These are phyloP conservation scores for Sympetrum striolatum DNA, from an alignment of 2,888 invertebrate genomes.

Conservation along the genomic window DNA sequence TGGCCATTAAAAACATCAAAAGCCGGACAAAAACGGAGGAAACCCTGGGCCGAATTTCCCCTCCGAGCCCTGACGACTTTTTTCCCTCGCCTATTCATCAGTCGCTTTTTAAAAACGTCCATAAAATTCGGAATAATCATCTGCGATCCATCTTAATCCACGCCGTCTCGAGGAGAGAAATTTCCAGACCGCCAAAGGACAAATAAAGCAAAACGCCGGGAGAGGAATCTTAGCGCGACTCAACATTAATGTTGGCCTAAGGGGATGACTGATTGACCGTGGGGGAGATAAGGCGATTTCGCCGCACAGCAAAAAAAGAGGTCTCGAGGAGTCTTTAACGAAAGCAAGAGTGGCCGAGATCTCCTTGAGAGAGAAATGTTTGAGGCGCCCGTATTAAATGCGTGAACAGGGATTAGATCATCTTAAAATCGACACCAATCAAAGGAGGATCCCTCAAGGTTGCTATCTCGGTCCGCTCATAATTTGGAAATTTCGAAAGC, in stretches of 20 bases:
- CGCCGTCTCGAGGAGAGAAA: not conserved
- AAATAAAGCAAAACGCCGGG: not conserved
- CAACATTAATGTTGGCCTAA: conserved; percentile 7
- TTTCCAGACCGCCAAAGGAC: not conserved
- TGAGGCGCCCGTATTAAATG: not conserved
- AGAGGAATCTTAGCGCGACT: not conserved
- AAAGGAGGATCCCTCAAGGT: too few species aligned
- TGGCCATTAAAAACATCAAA: too few species aligned
- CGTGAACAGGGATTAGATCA: not conserved
- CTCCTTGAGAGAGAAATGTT: not conserved
- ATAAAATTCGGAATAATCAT: not conserved
- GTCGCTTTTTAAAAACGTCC: conserved; percentile 4
- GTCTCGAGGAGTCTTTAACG: conserved; percentile 16
- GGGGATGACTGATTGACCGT: conserved; percentile 32
- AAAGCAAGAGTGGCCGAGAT: not conserved
- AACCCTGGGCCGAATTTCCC: too few species aligned
- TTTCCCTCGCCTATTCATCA: not conserved
- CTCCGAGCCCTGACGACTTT: not conserved
- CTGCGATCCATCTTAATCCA: conserved; percentile 24
- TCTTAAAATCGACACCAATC: not conserved
- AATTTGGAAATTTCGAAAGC: too few species aligned
- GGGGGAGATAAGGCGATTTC: conserved; percentile 27
- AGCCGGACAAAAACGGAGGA: too few species aligned
- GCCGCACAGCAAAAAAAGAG: not conserved
- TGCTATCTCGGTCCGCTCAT: too few species aligned